A percentile compares a stretch with the other conserved stretches of the same genome.
Conservation (phyloP, 1,140 invertebrate genomes). For the Drosophila pectinifera region DNA sequence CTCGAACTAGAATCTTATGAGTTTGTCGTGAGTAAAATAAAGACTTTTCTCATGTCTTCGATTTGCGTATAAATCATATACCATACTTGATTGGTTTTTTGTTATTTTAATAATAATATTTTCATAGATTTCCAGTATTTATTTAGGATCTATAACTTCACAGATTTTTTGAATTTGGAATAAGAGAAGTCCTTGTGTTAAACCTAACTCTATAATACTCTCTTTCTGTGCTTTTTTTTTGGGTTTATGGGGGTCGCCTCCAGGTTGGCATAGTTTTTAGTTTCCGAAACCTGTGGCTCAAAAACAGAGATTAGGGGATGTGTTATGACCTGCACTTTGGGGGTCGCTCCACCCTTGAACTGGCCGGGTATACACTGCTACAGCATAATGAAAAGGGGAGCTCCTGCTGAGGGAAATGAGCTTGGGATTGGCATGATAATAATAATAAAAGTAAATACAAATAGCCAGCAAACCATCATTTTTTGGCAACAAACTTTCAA, state of each 20-base stretch:
- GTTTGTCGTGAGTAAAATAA: too few relatives aligned
- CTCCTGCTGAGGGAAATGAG: neutral
- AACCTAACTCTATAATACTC: neutral
- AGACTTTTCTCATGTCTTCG: too few relatives aligned
- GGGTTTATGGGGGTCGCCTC: neutral
- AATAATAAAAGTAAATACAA: slow-evolving; percentile 24
- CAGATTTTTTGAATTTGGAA: too few relatives aligned
- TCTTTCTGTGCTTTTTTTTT: neutral
- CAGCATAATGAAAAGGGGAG: neutral
- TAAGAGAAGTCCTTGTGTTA: too few relatives aligned
- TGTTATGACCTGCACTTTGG: slow-evolving; percentile 3
- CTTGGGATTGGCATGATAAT: slow-evolving; percentile 25
- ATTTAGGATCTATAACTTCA: too few relatives aligned
- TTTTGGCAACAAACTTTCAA: slow-evolving; percentile 41
- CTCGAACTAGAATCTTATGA: too few relatives aligned
- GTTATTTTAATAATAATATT: too few relatives aligned
- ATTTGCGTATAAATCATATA: too few relatives aligned
- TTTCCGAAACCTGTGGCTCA: slow-evolving; percentile 2
- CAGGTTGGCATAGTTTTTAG: slow-evolving; percentile 2
- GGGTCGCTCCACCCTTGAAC: slow-evolving; percentile 31
- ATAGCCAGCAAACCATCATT: slow-evolving; percentile 21
- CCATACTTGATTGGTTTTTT: too few relatives aligned
- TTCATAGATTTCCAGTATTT: too few relatives aligned
- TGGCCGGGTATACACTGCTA: neutral
- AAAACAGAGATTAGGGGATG: slow-evolving; percentile 21